phyloP scores from a whole-genome alignment of 2,797 vertebrate genomes.

The Anguilla megastoma region DNA sequence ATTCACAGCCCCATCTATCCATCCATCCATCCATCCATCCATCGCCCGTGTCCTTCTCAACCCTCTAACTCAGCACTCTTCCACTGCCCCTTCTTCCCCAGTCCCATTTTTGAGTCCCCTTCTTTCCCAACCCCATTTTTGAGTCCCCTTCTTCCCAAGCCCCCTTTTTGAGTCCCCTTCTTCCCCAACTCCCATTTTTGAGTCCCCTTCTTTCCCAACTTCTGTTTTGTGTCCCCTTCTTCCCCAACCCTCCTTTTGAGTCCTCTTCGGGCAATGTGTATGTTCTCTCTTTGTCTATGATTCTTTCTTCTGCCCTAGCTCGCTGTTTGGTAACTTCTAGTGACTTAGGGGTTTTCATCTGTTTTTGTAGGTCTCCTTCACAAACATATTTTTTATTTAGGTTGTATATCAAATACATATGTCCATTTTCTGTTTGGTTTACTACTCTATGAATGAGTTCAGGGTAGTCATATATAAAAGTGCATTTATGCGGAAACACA shows the following conservation, averaged over 20 bases:
- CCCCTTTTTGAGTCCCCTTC: too few relatives aligned
- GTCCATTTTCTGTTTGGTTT: neutral
- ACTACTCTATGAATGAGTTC: neutral
- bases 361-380: neutral
- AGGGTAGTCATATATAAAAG: neutral
- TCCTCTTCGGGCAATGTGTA: slow-evolving; percentile 15
- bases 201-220: neutral
- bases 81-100: too few relatives aligned
- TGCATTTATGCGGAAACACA: neutral
- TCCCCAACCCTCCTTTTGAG: neutral
- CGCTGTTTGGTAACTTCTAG: too few relatives aligned
- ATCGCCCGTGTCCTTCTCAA: too few relatives aligned
- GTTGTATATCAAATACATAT: neutral
- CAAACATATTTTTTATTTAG: neutral
- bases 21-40: too few relatives aligned
- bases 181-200: neutral
- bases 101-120: too few relatives aligned
- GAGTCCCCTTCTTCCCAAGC: too few relatives aligned
- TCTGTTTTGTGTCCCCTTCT: neutral
- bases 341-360: too few relatives aligned
- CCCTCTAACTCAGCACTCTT: too few relatives aligned
- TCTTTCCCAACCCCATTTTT: too few relatives aligned
- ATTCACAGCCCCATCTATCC: too few relatives aligned
- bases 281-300: neutral
- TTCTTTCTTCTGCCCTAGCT: neutral